phyloP scores from a whole-genome alignment of 1,140 invertebrate genomes.

The Phymastichus coffea region DNA sequence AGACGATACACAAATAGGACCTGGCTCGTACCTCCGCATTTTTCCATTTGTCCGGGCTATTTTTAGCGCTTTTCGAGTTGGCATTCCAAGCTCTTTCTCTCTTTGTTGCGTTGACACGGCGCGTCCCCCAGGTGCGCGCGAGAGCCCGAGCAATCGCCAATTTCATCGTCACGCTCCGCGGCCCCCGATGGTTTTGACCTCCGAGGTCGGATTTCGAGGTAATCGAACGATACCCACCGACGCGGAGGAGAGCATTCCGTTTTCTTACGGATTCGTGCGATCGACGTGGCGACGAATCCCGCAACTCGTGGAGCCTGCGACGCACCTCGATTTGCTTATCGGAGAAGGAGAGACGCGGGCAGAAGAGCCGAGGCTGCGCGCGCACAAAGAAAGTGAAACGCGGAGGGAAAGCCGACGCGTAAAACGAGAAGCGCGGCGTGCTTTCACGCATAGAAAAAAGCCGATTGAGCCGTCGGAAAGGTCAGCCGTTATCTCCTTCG shows the following conservation, averaged over 20 bases:
- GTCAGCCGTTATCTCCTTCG: conserved; percentile 27
- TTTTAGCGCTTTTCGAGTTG: no score
- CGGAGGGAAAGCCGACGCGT: conserved; percentile 1
- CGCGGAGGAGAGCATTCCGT: no score
- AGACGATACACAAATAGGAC: conserved; percentile 38
- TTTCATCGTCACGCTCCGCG: no score
- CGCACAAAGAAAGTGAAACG: neutral
- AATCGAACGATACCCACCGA: no score
- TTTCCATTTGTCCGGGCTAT: conserved; percentile 36
- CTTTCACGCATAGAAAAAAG: conserved; percentile 21
- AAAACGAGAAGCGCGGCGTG: neutral
- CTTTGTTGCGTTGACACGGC: neutral
- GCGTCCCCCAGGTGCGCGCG: conserved; percentile 24
- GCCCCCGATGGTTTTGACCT: conserved; percentile 43
- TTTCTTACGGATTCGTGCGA: no score
- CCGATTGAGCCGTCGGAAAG: conserved; percentile 32
- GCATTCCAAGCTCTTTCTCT: no score
- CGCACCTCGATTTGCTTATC: no score
- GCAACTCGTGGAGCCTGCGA: no score
- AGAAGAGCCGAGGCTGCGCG: no score
- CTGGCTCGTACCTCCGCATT: conserved; percentile 24
- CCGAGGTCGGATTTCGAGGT: conserved; percentile 37
- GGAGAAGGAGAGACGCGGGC: no score
- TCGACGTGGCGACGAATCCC: no score
- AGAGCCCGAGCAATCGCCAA: conserved; percentile 30